Base-by-base conservation (phyloP, 2,797 vertebrate genomes). In the Phrynocephalus vlangalii region DNA sequence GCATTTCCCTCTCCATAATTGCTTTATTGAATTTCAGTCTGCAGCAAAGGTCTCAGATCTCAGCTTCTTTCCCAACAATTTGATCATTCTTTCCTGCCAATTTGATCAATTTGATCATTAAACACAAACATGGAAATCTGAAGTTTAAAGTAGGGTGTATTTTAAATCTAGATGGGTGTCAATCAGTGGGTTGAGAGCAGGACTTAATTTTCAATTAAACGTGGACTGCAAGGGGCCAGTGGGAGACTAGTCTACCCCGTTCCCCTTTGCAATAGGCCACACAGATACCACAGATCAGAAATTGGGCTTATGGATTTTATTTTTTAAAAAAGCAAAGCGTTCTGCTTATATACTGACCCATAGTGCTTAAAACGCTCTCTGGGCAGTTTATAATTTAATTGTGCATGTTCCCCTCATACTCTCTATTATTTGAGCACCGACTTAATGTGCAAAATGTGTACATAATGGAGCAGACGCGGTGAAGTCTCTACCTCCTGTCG, bases 21-120 rank as follows among this genome's bases (percentile, higher is more conserved):
- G n/a, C 63, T 73, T 86, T 73, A 44, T 48, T 86, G 79, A 73
- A 30, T 75, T 48, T 81, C 11, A 66, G 60, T 66, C 6, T 66
- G 28, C 18, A 24, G 78, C 79, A 87, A 78, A 87, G 80, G 48
- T 83, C 73, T 56, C 5, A 22, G 28, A 50, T 52, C 30, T 38
- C n/a, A 52, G 10, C 5, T 63, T 75, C 67, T 71, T 86, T 24
- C 67, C 15, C 38, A 38, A 33, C 68, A 33, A 26, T 16, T 73
- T 72, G 50, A 73, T 38, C 67, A 81, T 56, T 16, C 56, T 52
- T 86, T 24, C 77, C 15, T 60, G 56, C 33, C 68, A 33, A 26
- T 16, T 73, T 72, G 50, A 73, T 38, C 67, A 81, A 33, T 16
- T 38, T 52, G 44, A 13, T n/a, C 44, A 60, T 80, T 63, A 63